Evolutionary conservation across 1,140 invertebrate genomes (phyloP).

Genomic region (Drosophila auraria): DNA sequence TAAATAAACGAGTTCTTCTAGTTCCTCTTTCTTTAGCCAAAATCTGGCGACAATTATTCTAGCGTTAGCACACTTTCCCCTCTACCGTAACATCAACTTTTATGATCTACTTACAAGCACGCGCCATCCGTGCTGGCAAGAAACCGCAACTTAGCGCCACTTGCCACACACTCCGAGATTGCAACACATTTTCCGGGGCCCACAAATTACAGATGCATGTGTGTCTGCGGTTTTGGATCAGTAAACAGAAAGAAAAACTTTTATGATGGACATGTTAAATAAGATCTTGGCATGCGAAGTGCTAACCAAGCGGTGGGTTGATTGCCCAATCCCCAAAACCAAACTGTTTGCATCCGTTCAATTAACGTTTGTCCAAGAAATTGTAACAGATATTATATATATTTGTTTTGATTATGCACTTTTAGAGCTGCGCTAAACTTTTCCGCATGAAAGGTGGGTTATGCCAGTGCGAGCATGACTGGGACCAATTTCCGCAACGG

Average conservation of each 20-base stretch:
- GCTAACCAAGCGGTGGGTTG: constrained; percentile 37
- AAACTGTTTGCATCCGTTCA: constrained; percentile 23
- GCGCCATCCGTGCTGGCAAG: too few species aligned
- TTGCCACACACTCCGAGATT: constrained; percentile 29
- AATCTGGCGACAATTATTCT: neutral
- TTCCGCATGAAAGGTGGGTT: constrained; percentile 63
- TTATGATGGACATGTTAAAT: constrained; percentile 57
- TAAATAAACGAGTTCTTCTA: neutral
- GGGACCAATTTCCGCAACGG: neutral
- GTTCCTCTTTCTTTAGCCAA: neutral
- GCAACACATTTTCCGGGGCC: constrained; percentile 57
- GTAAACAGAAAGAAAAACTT: constrained; percentile 49
- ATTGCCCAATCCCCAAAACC: constrained; percentile 24
- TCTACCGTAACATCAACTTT: neutral
- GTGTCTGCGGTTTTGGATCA: constrained; percentile 39
- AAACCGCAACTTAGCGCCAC: constrained; percentile 20
- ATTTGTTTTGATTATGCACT: constrained; percentile 54
- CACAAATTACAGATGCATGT: constrained; percentile 40
- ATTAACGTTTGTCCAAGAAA: constrained; percentile 47
- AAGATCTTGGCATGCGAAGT: constrained; percentile 45
- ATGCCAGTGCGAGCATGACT: constrained; percentile 57
- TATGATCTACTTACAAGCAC: constrained; percentile 9
- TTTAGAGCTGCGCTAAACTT: constrained; percentile 28
- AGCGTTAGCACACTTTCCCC: neutral
- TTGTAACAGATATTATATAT: constrained; percentile 43